These are phyloP conservation scores for Saimiri boliviensis DNA, from an alignment of 2,113 vertebrate genomes.

Conservation along the genomic window DNA sequence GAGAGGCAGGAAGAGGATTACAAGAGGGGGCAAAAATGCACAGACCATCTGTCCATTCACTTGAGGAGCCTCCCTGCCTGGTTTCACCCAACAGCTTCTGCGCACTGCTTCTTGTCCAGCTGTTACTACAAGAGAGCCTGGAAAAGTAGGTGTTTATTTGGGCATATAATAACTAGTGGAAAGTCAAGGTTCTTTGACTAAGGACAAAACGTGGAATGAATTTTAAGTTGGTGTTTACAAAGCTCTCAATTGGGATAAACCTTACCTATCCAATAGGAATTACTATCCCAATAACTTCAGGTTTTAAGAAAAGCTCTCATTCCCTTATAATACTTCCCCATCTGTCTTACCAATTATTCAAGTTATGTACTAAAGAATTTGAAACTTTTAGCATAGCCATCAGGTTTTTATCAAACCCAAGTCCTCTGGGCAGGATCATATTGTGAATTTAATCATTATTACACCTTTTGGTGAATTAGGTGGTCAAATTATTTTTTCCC, in stretches of 20 bases:
- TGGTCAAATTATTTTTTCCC: background rate
- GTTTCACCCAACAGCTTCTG: background rate
- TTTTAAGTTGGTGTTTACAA: background rate
- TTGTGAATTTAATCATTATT: background rate
- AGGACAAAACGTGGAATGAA: background rate
- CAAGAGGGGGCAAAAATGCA: background rate
- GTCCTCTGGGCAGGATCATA: background rate
- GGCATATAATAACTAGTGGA: background rate
- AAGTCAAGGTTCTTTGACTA: background rate
- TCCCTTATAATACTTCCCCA: background rate
- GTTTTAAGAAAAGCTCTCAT: background rate
- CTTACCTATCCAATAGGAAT: background rate
- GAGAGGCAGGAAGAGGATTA: background rate
- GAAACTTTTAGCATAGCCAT: background rate
- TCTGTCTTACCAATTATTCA: background rate
- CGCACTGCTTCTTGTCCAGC: background rate
- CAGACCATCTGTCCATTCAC: background rate
- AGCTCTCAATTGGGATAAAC: background rate
- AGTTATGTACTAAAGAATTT: background rate
- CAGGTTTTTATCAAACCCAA: background rate
- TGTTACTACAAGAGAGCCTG: background rate
- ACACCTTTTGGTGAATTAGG: background rate
- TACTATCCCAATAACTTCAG: background rate
- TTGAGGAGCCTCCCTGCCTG: background rate
- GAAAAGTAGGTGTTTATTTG: background rate